phyloP scores from a whole-genome alignment of 1,140 invertebrate species.

The Telenomus remus region DNA sequence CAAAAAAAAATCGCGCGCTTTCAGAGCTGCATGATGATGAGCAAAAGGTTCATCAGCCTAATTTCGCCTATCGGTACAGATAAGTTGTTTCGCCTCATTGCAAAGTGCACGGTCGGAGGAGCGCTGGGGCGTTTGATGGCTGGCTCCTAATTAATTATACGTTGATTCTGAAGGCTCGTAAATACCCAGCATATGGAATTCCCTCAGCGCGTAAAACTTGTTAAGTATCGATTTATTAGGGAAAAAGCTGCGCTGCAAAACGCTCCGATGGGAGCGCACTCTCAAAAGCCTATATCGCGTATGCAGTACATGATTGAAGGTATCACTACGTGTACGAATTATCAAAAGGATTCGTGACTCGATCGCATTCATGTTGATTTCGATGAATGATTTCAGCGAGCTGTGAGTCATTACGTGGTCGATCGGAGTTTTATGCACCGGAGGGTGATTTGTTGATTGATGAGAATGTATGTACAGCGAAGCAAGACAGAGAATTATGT shows the following conservation, averaged over 20 bases:
- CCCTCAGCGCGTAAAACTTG: constrained; percentile 40
- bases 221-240: constrained; percentile 56
- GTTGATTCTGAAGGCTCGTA: constrained; percentile 22
- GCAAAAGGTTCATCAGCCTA: too few species aligned
- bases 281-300: constrained; percentile 49
- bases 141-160: constrained; percentile 47
- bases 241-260: constrained; percentile 50
- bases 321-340: constrained; percentile 55
- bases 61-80: too few species aligned
- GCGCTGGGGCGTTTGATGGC: not conserved
- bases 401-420: constrained; percentile 56
- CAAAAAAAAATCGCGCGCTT: too few species aligned
- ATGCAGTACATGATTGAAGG: constrained; percentile 53
- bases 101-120: too few species aligned
- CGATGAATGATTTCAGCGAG: constrained; percentile 54
- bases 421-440: constrained; percentile 52
- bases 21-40: too few species aligned
- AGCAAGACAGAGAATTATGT: constrained; percentile 54
- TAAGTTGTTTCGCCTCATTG: too few species aligned
- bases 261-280: constrained; percentile 36
- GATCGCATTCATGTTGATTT: constrained; percentile 54
- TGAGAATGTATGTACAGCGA: constrained; percentile 45
- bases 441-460: constrained; percentile 54
- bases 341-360: constrained; percentile 56
- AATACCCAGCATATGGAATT: constrained; percentile 38